Evolutionary conservation across 2,113 vertebrate genomes (phyloP).

Genomic region (Gopherus flavomarginatus): DNA sequence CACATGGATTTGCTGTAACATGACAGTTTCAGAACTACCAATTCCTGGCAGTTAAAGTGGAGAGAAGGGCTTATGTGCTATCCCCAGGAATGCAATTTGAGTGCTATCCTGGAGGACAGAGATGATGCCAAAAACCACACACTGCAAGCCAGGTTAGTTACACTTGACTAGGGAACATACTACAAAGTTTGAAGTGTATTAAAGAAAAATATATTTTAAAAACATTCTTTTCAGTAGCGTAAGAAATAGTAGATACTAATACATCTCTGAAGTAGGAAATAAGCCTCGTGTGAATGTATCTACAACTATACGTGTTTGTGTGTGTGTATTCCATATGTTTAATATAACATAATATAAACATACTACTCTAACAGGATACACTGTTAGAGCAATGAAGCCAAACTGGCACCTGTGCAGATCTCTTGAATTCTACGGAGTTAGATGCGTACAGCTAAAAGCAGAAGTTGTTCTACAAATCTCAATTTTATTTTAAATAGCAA

Average conservation of each 20-base stretch:
- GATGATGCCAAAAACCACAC: not conserved
- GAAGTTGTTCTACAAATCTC: not conserved
- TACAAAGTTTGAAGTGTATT: not conserved
- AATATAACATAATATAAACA: not conserved
- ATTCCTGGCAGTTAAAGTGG: not conserved
- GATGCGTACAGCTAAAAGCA: rapidly evolving
- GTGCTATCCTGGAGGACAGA: not conserved
- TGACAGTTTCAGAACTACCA: conserved; percentile 12
- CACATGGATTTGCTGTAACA: not conserved
- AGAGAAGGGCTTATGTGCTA: not conserved
- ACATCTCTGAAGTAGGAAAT: not conserved
- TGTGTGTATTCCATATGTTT: not conserved
- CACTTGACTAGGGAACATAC: not conserved
- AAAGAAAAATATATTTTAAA: not conserved
- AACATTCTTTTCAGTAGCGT: not conserved
- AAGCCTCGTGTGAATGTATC: not conserved
- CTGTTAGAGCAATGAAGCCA: rapidly evolving
- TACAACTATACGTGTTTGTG: not conserved
- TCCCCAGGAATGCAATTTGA: not conserved
- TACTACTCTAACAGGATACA: rapidly evolving
- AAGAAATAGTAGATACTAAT: not conserved
- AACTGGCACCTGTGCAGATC: not conserved
- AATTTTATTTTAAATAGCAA: not conserved
- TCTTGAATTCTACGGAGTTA: not conserved
- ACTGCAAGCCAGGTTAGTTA: not conserved